Conservation (phyloP, 2,888 invertebrate species). For the Argynnis bischoffii region DNA sequence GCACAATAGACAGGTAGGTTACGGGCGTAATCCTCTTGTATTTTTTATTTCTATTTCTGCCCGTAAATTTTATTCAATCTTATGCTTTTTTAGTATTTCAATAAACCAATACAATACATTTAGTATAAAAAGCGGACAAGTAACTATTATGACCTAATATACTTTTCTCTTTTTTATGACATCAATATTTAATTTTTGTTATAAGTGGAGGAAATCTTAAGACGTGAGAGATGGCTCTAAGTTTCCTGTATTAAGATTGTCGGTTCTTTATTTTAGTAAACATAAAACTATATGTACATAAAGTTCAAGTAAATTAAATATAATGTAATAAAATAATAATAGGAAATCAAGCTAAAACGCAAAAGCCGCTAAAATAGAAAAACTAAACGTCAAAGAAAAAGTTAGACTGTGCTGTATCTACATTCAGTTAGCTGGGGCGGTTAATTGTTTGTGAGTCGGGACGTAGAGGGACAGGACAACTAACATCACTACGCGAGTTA, state of each 20-base stretch:
- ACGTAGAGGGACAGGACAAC: slow-evolving; percentile 44
- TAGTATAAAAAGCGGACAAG: background rate
- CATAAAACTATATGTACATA: too few species aligned
- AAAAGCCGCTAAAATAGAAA: slow-evolving; percentile 32
- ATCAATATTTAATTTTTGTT: too few species aligned
- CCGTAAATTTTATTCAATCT: slow-evolving; percentile 18
- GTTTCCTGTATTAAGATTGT: too few species aligned
- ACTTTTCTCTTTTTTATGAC: too few species aligned
- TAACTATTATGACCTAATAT: too few species aligned
- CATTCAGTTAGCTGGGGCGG: slow-evolving; percentile 49
- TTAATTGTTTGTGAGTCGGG: slow-evolving; percentile 58
- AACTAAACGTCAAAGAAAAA: slow-evolving; percentile 38
- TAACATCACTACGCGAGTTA: slow-evolving; percentile 25
- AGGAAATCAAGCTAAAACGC: slow-evolving; percentile 27
- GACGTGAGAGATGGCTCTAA: too few species aligned
- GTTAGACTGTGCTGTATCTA: slow-evolving; percentile 35
- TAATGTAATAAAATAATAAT: slow-evolving; percentile 7
- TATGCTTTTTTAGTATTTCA: slow-evolving; percentile 2
- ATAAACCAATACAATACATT: background rate
- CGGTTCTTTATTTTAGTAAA: too few species aligned
- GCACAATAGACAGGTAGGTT: slow-evolving; percentile 38
- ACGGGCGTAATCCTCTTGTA: slow-evolving; percentile 36
- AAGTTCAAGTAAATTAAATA: background rate
- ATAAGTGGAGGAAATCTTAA: too few species aligned
- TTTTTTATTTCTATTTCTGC: slow-evolving; percentile 29